Percentiles rank a stretch among this genome's conserved stretches.
Evolutionary conservation across 2,113 vertebrate species (phyloP).

Genomic region (Sturnira hondurensis): DNA sequence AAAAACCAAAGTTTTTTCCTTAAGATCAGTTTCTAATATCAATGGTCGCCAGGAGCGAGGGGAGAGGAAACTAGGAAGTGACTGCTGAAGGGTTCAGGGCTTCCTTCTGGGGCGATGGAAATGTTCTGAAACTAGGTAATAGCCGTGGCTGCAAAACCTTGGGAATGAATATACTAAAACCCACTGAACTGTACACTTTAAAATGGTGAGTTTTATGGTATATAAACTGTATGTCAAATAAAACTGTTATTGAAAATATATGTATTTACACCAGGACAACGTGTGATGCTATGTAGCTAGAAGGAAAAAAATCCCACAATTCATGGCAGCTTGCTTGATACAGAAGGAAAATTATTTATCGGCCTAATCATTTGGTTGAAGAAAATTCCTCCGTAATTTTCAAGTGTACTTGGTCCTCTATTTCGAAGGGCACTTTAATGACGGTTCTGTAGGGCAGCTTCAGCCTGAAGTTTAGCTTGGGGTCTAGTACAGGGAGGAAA

Average conservation of each 20-base stretch:
- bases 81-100: not conserved
- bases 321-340: not conserved
- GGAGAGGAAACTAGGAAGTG: not conserved
- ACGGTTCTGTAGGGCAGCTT: not conserved
- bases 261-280: not conserved
- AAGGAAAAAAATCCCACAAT: not conserved
- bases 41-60: not conserved
- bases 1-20: not conserved
- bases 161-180: not conserved
- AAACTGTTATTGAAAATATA: not conserved
- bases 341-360: not conserved
- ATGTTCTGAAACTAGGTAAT: not conserved
- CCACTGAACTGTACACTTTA: not conserved
- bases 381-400: not conserved
- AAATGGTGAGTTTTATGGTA: not conserved
- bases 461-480: not conserved
- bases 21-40: not conserved
- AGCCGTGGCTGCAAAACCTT: not conserved
- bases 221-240: conserved; percentile 3
- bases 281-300: not conserved
- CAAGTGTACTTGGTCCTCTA: not conserved
- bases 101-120: not conserved
- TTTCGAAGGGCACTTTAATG: not conserved
- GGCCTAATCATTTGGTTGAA: not conserved
- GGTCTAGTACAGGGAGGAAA: not conserved